These are phyloP conservation scores for Syndactyla subalaris DNA, from an alignment of 2,797 vertebrate genomes.

Conservation along the genomic window DNA sequence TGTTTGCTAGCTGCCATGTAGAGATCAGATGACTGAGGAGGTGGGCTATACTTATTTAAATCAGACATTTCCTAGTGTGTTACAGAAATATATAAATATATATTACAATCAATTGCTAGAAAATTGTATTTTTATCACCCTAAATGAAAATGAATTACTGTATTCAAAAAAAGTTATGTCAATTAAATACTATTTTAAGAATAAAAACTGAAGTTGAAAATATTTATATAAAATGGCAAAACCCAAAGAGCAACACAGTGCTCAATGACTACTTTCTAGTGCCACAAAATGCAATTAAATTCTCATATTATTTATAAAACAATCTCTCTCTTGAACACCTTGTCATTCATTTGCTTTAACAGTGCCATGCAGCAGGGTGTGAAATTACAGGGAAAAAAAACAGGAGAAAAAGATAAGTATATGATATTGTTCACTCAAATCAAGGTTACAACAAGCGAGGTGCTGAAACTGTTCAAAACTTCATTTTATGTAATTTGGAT, in stretches of 20 bases:
- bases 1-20: constrained; percentile 98
- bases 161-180: not conserved
- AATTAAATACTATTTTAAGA: not conserved
- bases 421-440: not conserved
- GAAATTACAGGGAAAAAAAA: not conserved
- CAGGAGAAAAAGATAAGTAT: not conserved
- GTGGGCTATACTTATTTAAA: constrained; percentile 97
- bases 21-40: constrained; percentile 94
- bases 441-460: not conserved
- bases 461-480: not conserved
- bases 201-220: not conserved
- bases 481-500: not conserved
- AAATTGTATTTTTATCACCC: not conserved
- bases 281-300: not conserved
- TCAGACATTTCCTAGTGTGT: constrained; percentile 94
- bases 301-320: not conserved
- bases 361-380: not conserved
- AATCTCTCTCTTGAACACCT: not conserved
- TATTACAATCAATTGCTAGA: constrained; percentile 11
- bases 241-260: not conserved
- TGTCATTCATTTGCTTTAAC: not conserved
- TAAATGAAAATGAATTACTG: not conserved
- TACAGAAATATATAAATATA: not conserved
- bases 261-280: not conserved
- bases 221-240: not conserved